Percentiles rank a stretch among this genome's conserved stretches.
Evolutionary conservation across 37 sponge, comb jelly and placozoan genomes (phyloP).

Genomic region (Lycopodina hypogea): DNA sequence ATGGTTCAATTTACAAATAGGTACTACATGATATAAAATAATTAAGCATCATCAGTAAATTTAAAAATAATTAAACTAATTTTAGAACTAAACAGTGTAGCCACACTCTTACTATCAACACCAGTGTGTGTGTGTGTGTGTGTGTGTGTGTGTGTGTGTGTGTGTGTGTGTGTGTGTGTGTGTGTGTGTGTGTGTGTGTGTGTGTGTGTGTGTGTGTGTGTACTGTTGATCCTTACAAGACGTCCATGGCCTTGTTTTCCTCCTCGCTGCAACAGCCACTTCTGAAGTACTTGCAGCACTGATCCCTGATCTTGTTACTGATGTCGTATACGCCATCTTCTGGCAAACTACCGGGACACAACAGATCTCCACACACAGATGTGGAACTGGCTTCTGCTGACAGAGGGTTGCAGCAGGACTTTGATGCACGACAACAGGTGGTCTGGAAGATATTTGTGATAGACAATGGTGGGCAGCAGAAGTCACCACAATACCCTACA

Average conservation of each 20-base stretch:
- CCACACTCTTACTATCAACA: no score
- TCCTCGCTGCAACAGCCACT: conserved; percentile 45
- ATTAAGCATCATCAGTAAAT: no score
- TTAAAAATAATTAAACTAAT: no score
- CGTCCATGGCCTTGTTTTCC: conserved; percentile 35
- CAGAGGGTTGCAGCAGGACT: not conserved
- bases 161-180: no score
- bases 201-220: no score
- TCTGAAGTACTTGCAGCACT: conserved; percentile 38
- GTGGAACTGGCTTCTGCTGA: not conserved
- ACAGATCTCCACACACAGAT: not conserved
- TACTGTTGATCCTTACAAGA: conserved; percentile 7
- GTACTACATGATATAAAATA: no score
- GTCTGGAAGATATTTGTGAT: not conserved
- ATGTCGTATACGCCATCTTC: not conserved
- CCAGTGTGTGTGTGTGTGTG: no score
- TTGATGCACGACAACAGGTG: not conserved
- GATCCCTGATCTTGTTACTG: not conserved
- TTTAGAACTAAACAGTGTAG: no score
- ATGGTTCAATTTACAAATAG: no score
- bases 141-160: no score
- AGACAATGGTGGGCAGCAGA: not conserved
- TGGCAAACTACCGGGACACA: conserved; percentile 5
- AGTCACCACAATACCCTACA: not conserved
- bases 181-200: no score